Conservation (phyloP, 2,797 vertebrate genomes). For the Varecia variegata region DNA sequence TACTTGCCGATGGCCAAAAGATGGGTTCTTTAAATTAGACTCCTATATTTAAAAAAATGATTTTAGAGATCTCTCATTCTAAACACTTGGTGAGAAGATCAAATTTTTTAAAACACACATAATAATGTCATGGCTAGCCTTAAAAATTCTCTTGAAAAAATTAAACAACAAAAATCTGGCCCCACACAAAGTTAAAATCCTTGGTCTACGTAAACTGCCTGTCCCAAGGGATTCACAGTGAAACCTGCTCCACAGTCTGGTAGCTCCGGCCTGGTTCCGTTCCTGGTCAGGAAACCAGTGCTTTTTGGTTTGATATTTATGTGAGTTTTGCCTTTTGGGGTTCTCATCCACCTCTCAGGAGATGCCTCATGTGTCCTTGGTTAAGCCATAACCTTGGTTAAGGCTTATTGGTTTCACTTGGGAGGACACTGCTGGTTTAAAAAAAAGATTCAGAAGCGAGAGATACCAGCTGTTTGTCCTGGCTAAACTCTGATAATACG, state of each 20-base stretch:
- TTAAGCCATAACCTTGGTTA: background rate
- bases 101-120: background rate
- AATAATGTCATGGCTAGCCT: background rate
- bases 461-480: too few relatives aligned
- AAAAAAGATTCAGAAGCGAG: too few relatives aligned
- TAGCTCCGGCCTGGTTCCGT: rapidly evolving
- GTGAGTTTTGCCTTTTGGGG: background rate
- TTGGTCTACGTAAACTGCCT: too few relatives aligned
- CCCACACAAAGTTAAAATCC: background rate
- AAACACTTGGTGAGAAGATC: background rate
- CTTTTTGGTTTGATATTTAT: background rate
- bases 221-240: too few relatives aligned
- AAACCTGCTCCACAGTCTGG: too few relatives aligned
- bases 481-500: too few relatives aligned
- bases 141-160: background rate
- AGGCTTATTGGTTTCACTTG: background rate
- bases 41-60: background rate
- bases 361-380: background rate
- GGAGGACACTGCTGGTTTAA: background rate
- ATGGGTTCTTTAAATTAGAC: background rate
- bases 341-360: background rate
- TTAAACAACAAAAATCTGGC: background rate
- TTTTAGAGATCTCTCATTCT: background rate
- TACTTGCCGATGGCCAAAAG: background rate
- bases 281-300: background rate